Base-by-base conservation (phyloP, 2,113 vertebrate species). In the Myrmecophaga tridactyla region DNA sequence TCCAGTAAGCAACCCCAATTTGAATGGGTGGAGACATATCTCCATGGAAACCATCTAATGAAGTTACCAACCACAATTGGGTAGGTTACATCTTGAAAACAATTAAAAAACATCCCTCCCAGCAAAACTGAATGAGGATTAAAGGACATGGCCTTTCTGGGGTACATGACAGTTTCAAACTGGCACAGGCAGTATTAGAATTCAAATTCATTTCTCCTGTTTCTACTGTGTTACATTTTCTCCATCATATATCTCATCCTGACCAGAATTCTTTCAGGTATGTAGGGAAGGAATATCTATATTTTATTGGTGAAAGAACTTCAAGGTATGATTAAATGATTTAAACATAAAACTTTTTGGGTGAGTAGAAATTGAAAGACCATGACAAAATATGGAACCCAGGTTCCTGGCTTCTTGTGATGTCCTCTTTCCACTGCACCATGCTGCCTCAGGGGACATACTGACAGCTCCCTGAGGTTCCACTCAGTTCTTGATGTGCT, bases 191-290 rank as follows among this genome's bases (percentile, higher is more conserved):
- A n/a, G n/a, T n/a, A 6, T 72, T 51, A 73, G 83, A 95, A 94
- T 89, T 96, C 36, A 91, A 83, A 91, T 95, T 70, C 60, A n/a
- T 36, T 94, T 86, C 53, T 89, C 25, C 48, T 73, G 58, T 25
- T 29, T 51, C 72, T 39, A 86, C 43, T 56, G 51, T 56, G 21
- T 36, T 23, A 13, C 2, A 48, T 4, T 14, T 46, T 69, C 36
- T 82, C 31, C 56, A 48, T n/a, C 15, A 72, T 25, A 36, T 4
- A 39, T 67, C 60, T 90, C 17, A 78, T n/a, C 3, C 20, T 51
- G 25, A 82, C 8, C 36, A 67, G 17, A 76, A 60, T 69, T 93
- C 41, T 81, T 62, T 36, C 27, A 80, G 20, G 34, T 39, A 51
- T 7, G 1, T 56, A 90, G 31, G 48, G 60, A 2, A 78, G 51